phyloP scores from a whole-genome alignment of 2,113 vertebrate species.

The Coptodon rendalli region DNA sequence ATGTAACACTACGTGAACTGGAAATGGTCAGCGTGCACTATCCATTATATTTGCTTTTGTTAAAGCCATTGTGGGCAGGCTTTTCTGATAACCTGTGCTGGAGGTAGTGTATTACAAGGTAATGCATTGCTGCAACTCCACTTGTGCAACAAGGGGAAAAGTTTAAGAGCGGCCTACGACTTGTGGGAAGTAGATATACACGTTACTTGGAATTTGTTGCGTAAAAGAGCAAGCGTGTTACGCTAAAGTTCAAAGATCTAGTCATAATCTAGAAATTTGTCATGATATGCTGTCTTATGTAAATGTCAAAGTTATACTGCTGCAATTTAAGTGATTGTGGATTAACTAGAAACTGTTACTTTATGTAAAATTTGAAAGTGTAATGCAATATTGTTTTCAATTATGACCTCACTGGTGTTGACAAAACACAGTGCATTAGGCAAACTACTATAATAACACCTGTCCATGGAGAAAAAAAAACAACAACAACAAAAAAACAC shows the following conservation, averaged over 20 bases:
- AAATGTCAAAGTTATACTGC: neutral
- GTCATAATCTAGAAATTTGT: neutral
- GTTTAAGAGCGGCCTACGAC: neutral
- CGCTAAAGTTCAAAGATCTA: neutral
- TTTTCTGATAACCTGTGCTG: neutral
- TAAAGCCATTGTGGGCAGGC: neutral
- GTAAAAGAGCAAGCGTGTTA: neutral
- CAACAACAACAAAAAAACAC: neutral
- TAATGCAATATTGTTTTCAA: neutral
- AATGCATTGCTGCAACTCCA: neutral
- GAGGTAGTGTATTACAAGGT: neutral
- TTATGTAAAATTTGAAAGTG: neutral
- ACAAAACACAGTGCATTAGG: neutral
- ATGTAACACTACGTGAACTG: neutral
- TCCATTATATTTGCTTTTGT: neutral
- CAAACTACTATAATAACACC: slow-evolving; percentile 1
- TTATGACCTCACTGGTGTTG: neutral
- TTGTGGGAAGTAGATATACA: neutral
- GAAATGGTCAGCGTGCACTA: neutral
- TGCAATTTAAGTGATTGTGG: neutral
- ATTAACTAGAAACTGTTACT: neutral
- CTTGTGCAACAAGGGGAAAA: neutral
- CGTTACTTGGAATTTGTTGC: neutral
- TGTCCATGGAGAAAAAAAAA: neutral
- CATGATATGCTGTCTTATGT: neutral